Conservation (phyloP, 1,140 invertebrate species). For the Oncopodura yosiiana region DNA sequence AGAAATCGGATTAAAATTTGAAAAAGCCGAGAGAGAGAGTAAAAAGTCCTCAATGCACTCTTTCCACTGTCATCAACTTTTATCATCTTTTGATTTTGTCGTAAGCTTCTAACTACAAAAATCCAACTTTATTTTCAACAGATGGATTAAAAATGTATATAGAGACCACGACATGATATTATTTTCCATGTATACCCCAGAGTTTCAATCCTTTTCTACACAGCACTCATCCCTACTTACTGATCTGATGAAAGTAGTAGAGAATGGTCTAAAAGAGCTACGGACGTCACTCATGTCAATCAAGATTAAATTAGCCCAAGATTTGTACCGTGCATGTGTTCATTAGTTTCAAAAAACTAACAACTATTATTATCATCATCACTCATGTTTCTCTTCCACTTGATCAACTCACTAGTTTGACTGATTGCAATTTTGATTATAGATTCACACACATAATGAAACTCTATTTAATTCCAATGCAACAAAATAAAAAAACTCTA, state of each 20-base stretch:
- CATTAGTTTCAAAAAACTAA: constrained; percentile 2
- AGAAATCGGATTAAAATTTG: no score
- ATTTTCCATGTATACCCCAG: no score
- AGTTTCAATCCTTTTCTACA: no score
- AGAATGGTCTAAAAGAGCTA: constrained; percentile 1
- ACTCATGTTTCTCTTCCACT: not conserved
- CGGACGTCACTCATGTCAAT: constrained; percentile 14
- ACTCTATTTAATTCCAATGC: not conserved
- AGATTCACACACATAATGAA: not conserved
- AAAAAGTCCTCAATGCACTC: no score
- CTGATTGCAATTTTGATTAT: constrained; percentile 3
- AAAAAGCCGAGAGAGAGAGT: no score
- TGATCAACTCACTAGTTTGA: not conserved
- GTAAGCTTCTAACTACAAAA: no score
- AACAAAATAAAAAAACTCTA: not conserved
- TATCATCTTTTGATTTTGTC: no score
- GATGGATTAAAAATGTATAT: no score
- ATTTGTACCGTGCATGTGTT: constrained; percentile 22
- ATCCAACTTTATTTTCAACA: no score
- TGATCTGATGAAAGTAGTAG: not conserved
- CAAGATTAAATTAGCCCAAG: constrained; percentile 20
- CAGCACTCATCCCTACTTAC: no score
- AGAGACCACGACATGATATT: no score
- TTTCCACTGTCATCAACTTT: no score
- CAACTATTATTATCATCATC: not conserved